phyloP scores from a whole-genome alignment of 2,888 invertebrate genomes.

The Dasypolia templi region DNA sequence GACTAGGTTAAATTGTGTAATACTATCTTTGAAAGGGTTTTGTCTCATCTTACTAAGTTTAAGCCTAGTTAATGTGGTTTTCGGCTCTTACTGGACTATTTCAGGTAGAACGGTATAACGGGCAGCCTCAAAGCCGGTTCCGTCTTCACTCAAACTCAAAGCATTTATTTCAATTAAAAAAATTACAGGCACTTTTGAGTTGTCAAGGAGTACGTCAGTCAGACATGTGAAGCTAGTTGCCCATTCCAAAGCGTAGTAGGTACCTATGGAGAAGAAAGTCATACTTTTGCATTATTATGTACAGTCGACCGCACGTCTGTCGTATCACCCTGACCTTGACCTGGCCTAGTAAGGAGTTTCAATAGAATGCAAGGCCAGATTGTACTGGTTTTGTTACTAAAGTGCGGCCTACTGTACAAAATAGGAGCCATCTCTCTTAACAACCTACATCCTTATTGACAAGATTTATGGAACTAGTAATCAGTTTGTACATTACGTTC shows the following conservation, averaged over 20 bases:
- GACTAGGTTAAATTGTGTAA: neutral
- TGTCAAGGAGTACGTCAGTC: too few species aligned
- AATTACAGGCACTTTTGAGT: too few species aligned
- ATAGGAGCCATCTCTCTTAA: neutral
- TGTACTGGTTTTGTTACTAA: neutral
- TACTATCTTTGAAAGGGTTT: neutral
- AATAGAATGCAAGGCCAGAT: neutral
- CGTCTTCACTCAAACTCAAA: too few species aligned
- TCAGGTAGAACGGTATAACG: neutral
- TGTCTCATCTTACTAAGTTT: too few species aligned
- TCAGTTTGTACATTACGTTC: slow-evolving; percentile 8
- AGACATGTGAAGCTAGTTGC: too few species aligned
- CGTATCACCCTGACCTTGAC: neutral
- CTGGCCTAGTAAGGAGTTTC: neutral
- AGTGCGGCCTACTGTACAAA: neutral
- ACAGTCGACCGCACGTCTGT: neutral
- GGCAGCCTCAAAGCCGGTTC: neutral
- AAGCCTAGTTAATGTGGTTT: too few species aligned
- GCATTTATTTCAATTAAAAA: too few species aligned
- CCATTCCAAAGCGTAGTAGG: too few species aligned
- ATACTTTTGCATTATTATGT: neutral
- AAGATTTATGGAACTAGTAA: slow-evolving; percentile 17
- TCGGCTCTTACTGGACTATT: neutral
- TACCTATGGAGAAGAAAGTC: too few species aligned
- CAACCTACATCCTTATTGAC: slow-evolving; percentile 15